phyloP scores from a whole-genome alignment of 2,113 vertebrate genomes.

The Eidolon helvum region DNA sequence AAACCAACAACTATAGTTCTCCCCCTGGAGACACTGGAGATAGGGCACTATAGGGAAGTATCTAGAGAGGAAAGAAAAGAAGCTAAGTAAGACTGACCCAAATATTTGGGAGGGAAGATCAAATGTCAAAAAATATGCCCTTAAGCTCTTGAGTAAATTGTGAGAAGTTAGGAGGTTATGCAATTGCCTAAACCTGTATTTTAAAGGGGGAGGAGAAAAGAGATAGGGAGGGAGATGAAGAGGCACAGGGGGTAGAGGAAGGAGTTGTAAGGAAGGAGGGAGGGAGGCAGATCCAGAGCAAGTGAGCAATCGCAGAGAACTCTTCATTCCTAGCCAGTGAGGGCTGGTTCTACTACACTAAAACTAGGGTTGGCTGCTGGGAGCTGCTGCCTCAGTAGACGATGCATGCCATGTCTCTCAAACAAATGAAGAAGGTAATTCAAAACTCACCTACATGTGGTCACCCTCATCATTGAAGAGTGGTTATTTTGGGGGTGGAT shows the following conservation, averaged over 20 bases:
- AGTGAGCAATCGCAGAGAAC: neutral
- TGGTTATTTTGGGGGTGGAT: neutral
- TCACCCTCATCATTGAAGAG: neutral
- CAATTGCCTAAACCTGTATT: neutral
- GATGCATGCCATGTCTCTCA: neutral
- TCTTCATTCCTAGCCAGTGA: neutral
- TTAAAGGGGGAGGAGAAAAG: neutral
- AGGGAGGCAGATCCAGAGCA: neutral
- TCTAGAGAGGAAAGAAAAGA: neutral
- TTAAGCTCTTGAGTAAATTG: neutral
- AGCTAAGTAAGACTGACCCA: neutral
- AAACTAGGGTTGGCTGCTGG: neutral
- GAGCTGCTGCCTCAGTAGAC: neutral
- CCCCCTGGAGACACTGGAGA: neutral
- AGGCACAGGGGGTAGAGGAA: neutral
- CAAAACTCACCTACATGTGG: neutral
- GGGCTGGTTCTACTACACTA: neutral
- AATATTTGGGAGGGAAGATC: neutral
- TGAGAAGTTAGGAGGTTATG: neutral
- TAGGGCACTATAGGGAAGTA: accelerated
- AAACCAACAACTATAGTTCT: neutral
- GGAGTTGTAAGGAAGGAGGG: neutral
- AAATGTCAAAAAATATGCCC: neutral
- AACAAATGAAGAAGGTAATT: neutral
- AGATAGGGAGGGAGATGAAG: neutral